Percentiles rank a stretch among this genome's conserved stretches.
phyloP scores from a whole-genome alignment of 2,113 vertebrate genomes.

The Hiodon tergisus region DNA sequence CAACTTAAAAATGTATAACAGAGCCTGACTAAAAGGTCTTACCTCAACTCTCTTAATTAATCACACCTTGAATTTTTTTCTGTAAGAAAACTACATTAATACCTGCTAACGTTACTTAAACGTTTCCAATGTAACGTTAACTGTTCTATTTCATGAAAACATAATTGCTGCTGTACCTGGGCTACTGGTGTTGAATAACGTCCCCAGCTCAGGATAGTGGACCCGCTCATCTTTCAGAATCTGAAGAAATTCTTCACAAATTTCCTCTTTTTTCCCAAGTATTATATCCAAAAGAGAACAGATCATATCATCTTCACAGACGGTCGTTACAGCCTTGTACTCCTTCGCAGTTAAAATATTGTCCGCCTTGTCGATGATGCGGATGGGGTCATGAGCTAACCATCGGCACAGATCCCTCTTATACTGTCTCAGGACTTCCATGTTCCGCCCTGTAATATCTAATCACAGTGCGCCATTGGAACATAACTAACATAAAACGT shows the following conservation, averaged over 20 bases:
- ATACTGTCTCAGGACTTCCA: background rate
- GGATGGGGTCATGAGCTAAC: background rate
- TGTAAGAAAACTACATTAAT: too few relatives aligned
- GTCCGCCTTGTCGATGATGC: background rate
- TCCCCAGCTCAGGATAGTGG: slow-evolving; percentile 2
- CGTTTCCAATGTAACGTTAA: too few relatives aligned
- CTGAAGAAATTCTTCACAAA: slow-evolving; percentile 4
- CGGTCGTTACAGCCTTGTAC: background rate
- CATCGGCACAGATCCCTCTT: background rate
- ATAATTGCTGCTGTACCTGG: slow-evolving; percentile 13
- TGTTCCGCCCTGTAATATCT: background rate
- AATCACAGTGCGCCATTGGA: too few relatives aligned
- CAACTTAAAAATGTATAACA: background rate
- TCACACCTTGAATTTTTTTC: background rate
- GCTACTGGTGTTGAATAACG: background rate
- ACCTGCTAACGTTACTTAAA: too few relatives aligned
- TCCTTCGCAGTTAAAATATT: slow-evolving; percentile 1
- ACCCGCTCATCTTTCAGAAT: slow-evolving; percentile 17
- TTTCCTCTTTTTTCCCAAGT: slow-evolving; percentile 1
- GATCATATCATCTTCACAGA: background rate
- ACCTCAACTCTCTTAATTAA: background rate
- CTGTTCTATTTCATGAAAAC: too few relatives aligned
- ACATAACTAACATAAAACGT: too few relatives aligned
- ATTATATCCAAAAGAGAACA: slow-evolving; percentile 8
- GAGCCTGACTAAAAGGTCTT: background rate